These are phyloP conservation scores for Erpornis zantholeuca DNA, from an alignment of 2,113 vertebrate genomes.

Conservation along the genomic window DNA sequence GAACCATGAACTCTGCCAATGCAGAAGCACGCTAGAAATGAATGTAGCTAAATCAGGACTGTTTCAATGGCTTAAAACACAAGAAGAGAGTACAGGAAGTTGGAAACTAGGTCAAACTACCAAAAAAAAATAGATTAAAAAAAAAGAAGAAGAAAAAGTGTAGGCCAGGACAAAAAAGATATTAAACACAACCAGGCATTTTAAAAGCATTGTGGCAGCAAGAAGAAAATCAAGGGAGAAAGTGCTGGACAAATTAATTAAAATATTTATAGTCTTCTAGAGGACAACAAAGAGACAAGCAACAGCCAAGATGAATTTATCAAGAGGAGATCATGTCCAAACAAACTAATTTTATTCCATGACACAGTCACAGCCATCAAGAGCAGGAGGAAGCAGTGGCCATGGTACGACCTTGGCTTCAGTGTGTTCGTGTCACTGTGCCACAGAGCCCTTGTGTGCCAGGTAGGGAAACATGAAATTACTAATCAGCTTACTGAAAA, in stretches of 20 bases:
- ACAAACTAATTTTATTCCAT: neutral
- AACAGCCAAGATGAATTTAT: neutral
- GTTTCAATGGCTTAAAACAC: neutral
- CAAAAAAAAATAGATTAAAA: neutral
- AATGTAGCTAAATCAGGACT: neutral
- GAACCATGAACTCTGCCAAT: neutral
- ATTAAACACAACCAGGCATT: neutral
- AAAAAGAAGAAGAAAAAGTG: neutral
- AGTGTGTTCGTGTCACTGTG: neutral
- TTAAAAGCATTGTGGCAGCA: neutral
- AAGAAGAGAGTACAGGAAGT: neutral
- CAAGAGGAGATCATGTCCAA: neutral
- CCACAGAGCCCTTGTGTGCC: neutral
- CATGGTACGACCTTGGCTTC: neutral
- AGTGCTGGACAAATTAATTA: neutral
- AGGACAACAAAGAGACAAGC: neutral
- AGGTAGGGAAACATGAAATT: neutral
- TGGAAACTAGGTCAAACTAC: neutral
- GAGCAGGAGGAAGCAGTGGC: neutral
- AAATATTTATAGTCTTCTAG: neutral
- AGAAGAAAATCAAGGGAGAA: neutral
- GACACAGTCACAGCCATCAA: neutral
- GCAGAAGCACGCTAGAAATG: neutral
- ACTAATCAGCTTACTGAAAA: neutral
- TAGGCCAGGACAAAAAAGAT: neutral